Percentiles rank a stretch among this genome's conserved stretches.
Evolutionary conservation across 2,888 invertebrate genomes (phyloP).

Genomic region (Aproaerema taeniolella): DNA sequence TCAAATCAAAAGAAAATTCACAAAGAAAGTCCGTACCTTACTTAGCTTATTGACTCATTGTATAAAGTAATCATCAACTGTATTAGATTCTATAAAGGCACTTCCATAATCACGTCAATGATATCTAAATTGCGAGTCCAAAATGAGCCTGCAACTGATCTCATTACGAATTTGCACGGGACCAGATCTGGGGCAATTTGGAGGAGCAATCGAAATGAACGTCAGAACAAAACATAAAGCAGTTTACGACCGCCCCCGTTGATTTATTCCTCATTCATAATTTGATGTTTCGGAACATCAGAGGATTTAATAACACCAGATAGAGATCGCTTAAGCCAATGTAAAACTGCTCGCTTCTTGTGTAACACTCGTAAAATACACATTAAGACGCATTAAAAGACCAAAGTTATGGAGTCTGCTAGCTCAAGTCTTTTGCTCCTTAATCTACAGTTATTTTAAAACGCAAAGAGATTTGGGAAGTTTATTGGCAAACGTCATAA

Average conservation of each 20-base stretch:
- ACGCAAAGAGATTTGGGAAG: slow-evolving; percentile 54
- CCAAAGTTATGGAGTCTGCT: slow-evolving; percentile 48
- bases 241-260: slow-evolving; percentile 68
- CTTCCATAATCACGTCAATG: background rate
- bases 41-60: too few species aligned
- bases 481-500: slow-evolving; percentile 70
- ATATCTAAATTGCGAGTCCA: slow-evolving; percentile 3
- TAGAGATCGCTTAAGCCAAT: slow-evolving; percentile 69
- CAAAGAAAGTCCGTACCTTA: too few species aligned
- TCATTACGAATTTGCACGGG: slow-evolving; percentile 50
- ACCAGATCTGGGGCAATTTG: slow-evolving; percentile 64
- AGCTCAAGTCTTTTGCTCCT: slow-evolving; percentile 58
- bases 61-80: too few species aligned
- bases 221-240: slow-evolving; percentile 73
- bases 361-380: slow-evolving; percentile 75
- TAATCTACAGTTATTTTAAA: slow-evolving; percentile 73
- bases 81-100: too few species aligned
- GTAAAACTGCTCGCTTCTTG: slow-evolving; percentile 70
- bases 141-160: slow-evolving; percentile 21
- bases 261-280: slow-evolving; percentile 76
- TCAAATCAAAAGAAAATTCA: too few species aligned
- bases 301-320: slow-evolving; percentile 71
- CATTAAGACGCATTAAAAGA: slow-evolving; percentile 74
- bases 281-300: slow-evolving; percentile 74
- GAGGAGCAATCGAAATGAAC: slow-evolving; percentile 56